Conservation (phyloP, 1,140 invertebrate species). For the Leptoteleia sp. region DNA sequence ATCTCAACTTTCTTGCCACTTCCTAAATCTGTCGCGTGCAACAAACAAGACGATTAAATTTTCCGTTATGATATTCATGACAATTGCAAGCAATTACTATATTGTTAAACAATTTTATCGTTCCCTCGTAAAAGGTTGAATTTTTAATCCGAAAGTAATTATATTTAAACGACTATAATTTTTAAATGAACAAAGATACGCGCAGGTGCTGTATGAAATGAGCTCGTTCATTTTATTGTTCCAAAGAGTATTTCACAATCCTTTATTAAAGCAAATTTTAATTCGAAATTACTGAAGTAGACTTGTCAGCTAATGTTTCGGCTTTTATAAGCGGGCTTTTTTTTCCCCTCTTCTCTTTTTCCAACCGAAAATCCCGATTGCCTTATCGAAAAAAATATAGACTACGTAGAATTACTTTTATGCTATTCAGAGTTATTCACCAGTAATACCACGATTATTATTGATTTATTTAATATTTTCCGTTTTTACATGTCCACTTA, state of each 20-base stretch:
- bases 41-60: too few relatives aligned
- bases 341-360: constrained; percentile 4
- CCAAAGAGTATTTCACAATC: constrained; percentile 41
- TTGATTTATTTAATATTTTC: constrained; percentile 23
- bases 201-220: constrained; percentile 31
- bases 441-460: constrained; percentile 1
- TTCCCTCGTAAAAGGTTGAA: too few relatives aligned
- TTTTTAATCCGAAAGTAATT: constrained; percentile 30
- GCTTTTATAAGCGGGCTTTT: constrained; percentile 17
- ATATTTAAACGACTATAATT: constrained; percentile 23
- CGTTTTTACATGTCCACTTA: not conserved
- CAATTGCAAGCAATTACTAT: too few relatives aligned
- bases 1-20: not conserved
- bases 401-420: constrained; percentile 14
- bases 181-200: constrained; percentile 22
- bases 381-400: constrained; percentile 9
- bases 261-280: constrained; percentile 30
- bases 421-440: constrained; percentile 19
- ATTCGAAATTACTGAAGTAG: constrained; percentile 30
- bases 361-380: constrained; percentile 5
- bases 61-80: too few relatives aligned
- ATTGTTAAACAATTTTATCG: too few relatives aligned
- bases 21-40: too few relatives aligned
- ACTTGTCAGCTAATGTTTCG: constrained; percentile 19
- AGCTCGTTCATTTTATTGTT: constrained; percentile 24